Evolutionary conservation across 2,888 invertebrate genomes (phyloP).

Genomic region (Apotomis capreana): DNA sequence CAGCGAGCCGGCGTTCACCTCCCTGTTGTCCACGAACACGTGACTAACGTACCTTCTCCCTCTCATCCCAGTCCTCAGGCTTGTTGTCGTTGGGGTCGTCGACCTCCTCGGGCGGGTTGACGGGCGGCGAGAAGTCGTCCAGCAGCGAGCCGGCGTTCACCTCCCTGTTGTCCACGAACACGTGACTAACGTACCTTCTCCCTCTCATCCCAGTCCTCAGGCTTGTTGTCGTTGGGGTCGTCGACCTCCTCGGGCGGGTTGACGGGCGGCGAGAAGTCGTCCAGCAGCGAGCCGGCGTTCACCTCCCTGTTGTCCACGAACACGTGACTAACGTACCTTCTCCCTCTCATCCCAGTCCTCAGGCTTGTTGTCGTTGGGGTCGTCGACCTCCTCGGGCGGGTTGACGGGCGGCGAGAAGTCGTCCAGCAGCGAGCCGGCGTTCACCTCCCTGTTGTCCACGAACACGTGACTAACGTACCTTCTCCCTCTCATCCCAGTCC

Average conservation of each 20-base stretch:
- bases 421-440: conserved; percentile 92
- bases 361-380: conserved; percentile 93
- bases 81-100: too few species aligned
- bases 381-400: conserved; percentile 97
- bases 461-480: conserved; percentile 92
- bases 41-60: too few species aligned
- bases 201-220: conserved; percentile 98
- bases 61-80: too few species aligned
- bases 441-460: conserved; percentile 92
- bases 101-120: too few species aligned
- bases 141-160: too few species aligned
- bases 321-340: conserved; percentile 76
- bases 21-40: too few species aligned
- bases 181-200: conserved; percentile 70
- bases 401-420: conserved; percentile 97
- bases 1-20: too few species aligned
- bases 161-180: too few species aligned
- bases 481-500: conserved; percentile 97
- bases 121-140: too few species aligned
- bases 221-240: conserved; percentile 93
- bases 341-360: conserved; percentile 97
- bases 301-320: conserved; percentile 93
- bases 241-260: conserved; percentile 97
- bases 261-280: conserved; percentile 96
- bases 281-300: conserved; percentile 93